Evolutionary conservation across 2,888 invertebrate species (phyloP).

Genomic region (Acleris laterana): DNA sequence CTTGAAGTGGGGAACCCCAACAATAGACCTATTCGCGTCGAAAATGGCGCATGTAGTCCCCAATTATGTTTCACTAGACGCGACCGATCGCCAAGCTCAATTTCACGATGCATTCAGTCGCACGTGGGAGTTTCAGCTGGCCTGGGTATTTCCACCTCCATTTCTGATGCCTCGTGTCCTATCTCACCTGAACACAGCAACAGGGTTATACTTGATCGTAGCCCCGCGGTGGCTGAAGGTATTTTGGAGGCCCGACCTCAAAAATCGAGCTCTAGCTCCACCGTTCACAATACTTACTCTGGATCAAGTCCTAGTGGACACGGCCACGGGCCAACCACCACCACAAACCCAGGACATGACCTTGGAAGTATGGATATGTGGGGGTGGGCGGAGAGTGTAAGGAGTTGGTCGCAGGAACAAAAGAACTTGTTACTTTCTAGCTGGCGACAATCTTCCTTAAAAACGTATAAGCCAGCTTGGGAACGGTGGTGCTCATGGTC

Average conservation of each 20-base stretch:
- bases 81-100: constrained; percentile 37
- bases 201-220: constrained; percentile 32
- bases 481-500: constrained; percentile 26
- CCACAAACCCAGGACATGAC: constrained; percentile 27
- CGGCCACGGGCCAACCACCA: constrained; percentile 35
- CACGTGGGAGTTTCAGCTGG: constrained; percentile 40
- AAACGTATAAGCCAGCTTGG: constrained; percentile 13
- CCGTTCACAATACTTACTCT: constrained; percentile 34
- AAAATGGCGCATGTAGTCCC: constrained; percentile 40
- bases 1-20: constrained; percentile 41
- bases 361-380: constrained; percentile 40
- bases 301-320: constrained; percentile 26
- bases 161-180: constrained; percentile 37
- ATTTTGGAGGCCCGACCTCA: constrained; percentile 13
- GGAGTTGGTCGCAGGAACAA: constrained; percentile 29
- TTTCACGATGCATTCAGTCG: constrained; percentile 42
- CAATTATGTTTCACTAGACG: too few relatives aligned
- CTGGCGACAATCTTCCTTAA: constrained; percentile 9
- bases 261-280: constrained; percentile 26
- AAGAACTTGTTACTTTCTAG: constrained; percentile 15
- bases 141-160: constrained; percentile 41
- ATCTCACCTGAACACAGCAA: constrained; percentile 37
- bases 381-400: constrained; percentile 35
- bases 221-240: constrained; percentile 25
- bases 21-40: constrained; percentile 45